Evolutionary conservation across 2,888 invertebrate genomes (phyloP), one percentile per base, ranked within the genome.

Genomic region (Stomorhina lunata): DNA sequence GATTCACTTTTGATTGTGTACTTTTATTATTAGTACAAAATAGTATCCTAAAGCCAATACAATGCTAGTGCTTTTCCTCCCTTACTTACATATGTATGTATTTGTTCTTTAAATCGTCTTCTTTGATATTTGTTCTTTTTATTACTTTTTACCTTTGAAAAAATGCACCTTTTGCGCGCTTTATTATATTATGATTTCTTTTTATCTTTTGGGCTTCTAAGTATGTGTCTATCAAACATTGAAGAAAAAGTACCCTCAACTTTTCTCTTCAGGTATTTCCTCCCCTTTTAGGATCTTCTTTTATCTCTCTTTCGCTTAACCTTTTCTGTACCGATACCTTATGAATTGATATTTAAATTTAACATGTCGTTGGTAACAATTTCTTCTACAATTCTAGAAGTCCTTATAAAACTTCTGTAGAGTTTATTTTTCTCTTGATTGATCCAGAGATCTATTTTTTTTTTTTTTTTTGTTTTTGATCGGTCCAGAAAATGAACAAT

Each of bases 261-360:
- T 68, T 68, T 27, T n/a, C n/a, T n/a, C n/a, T n/a, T n/a, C n/a
- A 68, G 75, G 68, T 75, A 75, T 69, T 80, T 80, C 80, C 80
- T 69, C 15, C 73, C 40, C 55, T 53, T 72, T 50, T 32, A 43
- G 20, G 10, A n/a, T n/a, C n/a, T n/a, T n/a, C n/a, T n/a, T n/a
- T n/a, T 37, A 27, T 53, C 32, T 34, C 17, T 20, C 20, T 27
- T 43, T 37, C 10, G 2, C 45, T 69, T 37, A 12, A 20, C n/a
- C 4, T 29, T 57, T 55, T 17, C 10, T 37, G 3, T 9, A 45
- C 17, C 4, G 27, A 17, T 2, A 40, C 2, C 12, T 1, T 7
- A n/a, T 5, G 0, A 15, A 22, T 22, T 0, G 27, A 15, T 57
- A 57, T 50, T 29, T 63, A 40, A 9, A 40, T n/a, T 0, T 9